phyloP scores from a whole-genome alignment of 2,797 vertebrate genomes.

The Varecia variegata region DNA sequence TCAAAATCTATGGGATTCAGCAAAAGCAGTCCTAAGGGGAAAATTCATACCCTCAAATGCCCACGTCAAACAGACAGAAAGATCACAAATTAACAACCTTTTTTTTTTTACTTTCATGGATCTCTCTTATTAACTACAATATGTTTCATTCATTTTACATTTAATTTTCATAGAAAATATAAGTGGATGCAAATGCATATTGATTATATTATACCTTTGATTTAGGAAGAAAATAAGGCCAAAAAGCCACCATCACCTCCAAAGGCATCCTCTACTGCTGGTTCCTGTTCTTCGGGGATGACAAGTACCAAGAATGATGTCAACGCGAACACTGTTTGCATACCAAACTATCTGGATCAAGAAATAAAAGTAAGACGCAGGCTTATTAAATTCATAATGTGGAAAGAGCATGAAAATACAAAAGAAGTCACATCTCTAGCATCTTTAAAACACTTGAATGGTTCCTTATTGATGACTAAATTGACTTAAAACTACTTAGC shows the following conservation, averaged over 20 bases:
- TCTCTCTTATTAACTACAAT: not conserved
- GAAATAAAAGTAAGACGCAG: constrained; percentile 77
- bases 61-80: no score
- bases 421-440: not conserved
- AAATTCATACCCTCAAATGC: no score
- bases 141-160: constrained; percentile 24
- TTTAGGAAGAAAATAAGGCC: constrained; percentile 68
- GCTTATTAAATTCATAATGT: not conserved
- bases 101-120: not conserved
- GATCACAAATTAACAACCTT: no score
- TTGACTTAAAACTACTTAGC: constrained; percentile 12
- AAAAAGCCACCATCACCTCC: not conserved
- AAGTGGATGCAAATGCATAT: not conserved
- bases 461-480: not conserved
- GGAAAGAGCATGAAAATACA: not conserved
- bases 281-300: not conserved
- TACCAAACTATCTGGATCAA: constrained; percentile 72
- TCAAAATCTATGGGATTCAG: no score
- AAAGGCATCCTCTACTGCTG: not conserved
- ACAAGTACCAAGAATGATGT: not conserved
- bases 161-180: constrained; percentile 16
- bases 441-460: not conserved
- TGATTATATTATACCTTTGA: constrained; percentile 20
- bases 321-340: constrained; percentile 47
- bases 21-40: no score